These are phyloP conservation scores for Lathronympha strigana DNA, from an alignment of 2,888 invertebrate species.

Conservation along the genomic window DNA sequence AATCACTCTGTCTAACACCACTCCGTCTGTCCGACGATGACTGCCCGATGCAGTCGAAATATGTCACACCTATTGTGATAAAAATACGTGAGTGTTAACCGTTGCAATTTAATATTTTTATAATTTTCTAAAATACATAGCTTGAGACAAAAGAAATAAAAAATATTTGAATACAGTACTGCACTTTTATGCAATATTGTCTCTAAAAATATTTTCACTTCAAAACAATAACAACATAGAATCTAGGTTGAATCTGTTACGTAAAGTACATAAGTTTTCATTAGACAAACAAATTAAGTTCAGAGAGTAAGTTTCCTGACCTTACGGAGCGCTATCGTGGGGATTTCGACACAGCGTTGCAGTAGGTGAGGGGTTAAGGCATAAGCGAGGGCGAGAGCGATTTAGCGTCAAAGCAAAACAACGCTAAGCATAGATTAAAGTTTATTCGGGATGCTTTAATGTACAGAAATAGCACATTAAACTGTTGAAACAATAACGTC, in stretches of 20 bases:
- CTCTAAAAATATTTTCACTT: constrained; percentile 7
- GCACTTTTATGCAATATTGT: neutral
- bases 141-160: too few species aligned
- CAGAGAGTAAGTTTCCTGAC: constrained; percentile 43
- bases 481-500: too few species aligned
- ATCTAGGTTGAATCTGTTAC: constrained; percentile 37
- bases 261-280: constrained; percentile 44
- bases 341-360: constrained; percentile 43
- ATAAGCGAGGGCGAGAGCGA: constrained; percentile 11
- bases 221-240: constrained; percentile 30
- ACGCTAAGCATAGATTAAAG: neutral
- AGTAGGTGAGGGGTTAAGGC: neutral
- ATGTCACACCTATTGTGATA: too few species aligned
- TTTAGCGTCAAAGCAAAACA: neutral
- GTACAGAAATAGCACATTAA: too few species aligned
- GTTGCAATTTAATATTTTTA: too few species aligned
- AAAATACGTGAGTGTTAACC: too few species aligned
- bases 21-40: too few species aligned
- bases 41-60: too few species aligned
- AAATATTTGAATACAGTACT: neutral
- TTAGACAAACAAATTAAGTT: constrained; percentile 41
- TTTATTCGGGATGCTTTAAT: too few species aligned
- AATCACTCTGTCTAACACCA: too few species aligned
- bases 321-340: constrained; percentile 39
- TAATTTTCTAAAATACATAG: too few species aligned